Evolutionary conservation across 2,113 vertebrate genomes (phyloP).

Genomic region (Cervus canadensis): DNA sequence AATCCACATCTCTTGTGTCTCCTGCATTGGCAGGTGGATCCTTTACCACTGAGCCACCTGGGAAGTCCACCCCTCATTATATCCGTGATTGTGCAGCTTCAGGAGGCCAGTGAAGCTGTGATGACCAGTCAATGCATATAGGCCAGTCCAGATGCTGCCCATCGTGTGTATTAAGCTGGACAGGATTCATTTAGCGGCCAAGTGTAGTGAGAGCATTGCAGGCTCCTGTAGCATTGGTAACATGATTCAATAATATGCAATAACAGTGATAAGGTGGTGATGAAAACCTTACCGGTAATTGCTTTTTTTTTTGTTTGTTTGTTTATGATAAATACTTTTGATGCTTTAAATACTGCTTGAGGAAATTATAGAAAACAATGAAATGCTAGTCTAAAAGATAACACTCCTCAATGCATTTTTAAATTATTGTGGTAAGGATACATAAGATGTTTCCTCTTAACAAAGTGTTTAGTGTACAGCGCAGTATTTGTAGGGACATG

Average conservation of each 20-base stretch:
- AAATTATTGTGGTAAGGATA: not conserved
- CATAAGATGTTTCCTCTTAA: not conserved
- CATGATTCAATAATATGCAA: not conserved
- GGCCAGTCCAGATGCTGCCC: not conserved
- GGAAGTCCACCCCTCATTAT: not conserved
- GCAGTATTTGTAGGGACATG: not conserved
- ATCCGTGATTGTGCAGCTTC: not conserved
- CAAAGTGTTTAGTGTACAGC: too few species aligned
- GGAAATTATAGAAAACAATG: not conserved
- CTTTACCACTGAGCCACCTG: not conserved
- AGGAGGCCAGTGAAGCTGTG: not conserved
- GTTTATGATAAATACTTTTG: not conserved
- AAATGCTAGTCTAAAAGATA: not conserved
- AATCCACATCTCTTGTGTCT: not conserved
- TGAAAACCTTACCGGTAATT: not conserved
- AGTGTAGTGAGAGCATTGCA: not conserved
- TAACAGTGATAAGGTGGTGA: not conserved
- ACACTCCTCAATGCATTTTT: not conserved
- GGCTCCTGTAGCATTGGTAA: not conserved
- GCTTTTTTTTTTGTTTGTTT: not conserved
- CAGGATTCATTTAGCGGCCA: not conserved
- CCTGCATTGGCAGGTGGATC: not conserved
- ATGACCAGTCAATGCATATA: not conserved
- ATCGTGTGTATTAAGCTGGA: not conserved
- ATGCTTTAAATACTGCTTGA: not conserved